Evolutionary conservation across 2,797 vertebrate genomes (phyloP), one percentile per base, ranked within the genome.

Genomic region (Sebastes alutus): DNA sequence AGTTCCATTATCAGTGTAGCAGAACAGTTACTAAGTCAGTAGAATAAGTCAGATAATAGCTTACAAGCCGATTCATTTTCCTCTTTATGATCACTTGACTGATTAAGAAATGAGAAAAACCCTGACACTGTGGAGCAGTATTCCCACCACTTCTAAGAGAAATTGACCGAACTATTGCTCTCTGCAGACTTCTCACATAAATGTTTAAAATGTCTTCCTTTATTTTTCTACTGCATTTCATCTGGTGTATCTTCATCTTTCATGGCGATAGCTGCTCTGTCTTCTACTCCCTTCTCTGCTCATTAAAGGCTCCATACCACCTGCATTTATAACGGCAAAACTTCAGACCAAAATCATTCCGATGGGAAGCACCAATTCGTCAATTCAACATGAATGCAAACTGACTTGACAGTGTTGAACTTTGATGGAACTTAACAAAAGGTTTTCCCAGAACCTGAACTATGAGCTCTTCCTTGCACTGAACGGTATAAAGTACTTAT

Each of bases 131-230:
- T 46, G 42, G 0, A 46, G 42, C 42, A 46, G 42, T 46, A 46
- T 46, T 42, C 38, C 38, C 14, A 16, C 38, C 38, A 42, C 38
- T 42, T 6, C 38, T 42, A 42, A 42, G 14, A 42, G 14, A 42
- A 42, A 42, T 14, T 42, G 38, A 42, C 38, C 14, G 2, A 42
- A 3, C 38, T 42, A 42, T 42, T 42, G 46, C 46, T 7, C 46
- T 49, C 46, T 49, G 18, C 46, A 49, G 46, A 7, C 0, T 0
- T n/a, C 20, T 52, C 0, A 52, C 0, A 52, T 20, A n/a, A n/a
- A 52, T n/a, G 20, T 52, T n/a, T n/a, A 52, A 52, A 52, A 52
- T 52, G 20, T 52, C 49, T 52, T 52, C 49, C 18, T 52, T 52
- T 52, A 9, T 52, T 52, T 52, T 52, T 52, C 8, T n/a, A n/a